Evolutionary conservation across 2,797 vertebrate genomes (phyloP), one percentile per base, ranked within the genome.

Genomic region (Myotis vivesi): DNA sequence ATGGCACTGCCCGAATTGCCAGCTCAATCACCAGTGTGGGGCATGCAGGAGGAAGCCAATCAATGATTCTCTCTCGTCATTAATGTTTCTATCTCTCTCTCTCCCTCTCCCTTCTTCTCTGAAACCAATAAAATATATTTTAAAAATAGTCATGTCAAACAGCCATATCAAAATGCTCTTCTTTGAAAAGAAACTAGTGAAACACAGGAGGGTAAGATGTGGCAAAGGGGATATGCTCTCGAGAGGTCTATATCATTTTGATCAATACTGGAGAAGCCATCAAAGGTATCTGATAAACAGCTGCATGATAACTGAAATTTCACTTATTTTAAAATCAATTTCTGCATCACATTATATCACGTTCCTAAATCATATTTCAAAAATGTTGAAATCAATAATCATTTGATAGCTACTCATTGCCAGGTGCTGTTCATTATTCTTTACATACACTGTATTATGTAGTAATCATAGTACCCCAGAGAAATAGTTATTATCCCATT

Each of bases 241-340:
- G 22, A 89, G n/a, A 88, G 2, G 15, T 87, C 41, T 69, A 8
- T 68, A 85, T 88, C 8, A 86, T 88, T 92, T 75, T 90, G 36
- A 89, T 90, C 73, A 81, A 91, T 88, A 23, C 41, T 87, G 64
- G n/a, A 20, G 53, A 89, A 87, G 28, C 49, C 44, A 33, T 81
- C 41, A 92, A 91, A 85, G 22, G 23, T 59, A 96, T 91, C 25
- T 80, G 33, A 83, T 90, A 89, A 79, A 55, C 25, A 89, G 25
- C 19, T 73, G 9, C 5, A 79, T 11, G 85, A 23, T 91, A 92
- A 72, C 7, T 83, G 64, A 96, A 19, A 90, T 85, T 88, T 66
- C 28, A 91, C 81, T 94, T 68, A 93, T 95, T 93, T 92, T 77
- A 83, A 97, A 93, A 91, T 96, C 51, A 93, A 59, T 73, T 91